These are phyloP conservation scores for Miltochrista miniata DNA, from an alignment of 2,888 invertebrate genomes.

Conservation along the genomic window DNA sequence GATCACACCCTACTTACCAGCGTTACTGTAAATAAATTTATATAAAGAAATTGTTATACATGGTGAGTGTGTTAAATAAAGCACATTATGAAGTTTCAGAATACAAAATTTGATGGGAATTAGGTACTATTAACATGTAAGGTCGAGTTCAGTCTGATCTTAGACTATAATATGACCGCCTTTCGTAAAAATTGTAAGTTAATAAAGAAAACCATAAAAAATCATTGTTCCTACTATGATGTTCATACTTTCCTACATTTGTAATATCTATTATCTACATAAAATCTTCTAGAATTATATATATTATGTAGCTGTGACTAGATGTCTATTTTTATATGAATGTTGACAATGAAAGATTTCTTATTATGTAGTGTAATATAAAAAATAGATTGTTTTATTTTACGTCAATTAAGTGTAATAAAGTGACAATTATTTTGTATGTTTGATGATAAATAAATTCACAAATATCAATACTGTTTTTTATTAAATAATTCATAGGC, in stretches of 20 bases:
- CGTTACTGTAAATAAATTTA: too few relatives aligned
- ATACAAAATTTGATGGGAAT: too few relatives aligned
- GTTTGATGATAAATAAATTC: constrained; percentile 40
- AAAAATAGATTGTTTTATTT: constrained; percentile 25
- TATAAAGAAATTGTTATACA: too few relatives aligned
- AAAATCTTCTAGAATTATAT: constrained; percentile 26
- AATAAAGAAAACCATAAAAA: neutral
- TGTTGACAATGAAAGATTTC: constrained; percentile 35
- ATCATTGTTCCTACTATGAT: constrained; percentile 4
- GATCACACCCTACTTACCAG: too few relatives aligned
- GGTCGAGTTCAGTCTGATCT: too few relatives aligned
- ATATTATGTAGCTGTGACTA: constrained; percentile 14
- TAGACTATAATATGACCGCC: too few relatives aligned
- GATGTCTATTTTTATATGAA: constrained; percentile 65
- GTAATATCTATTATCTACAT: neutral
- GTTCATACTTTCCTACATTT: constrained; percentile 20
- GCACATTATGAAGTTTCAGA: too few relatives aligned
- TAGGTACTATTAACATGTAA: too few relatives aligned
- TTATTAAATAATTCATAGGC: too few relatives aligned
- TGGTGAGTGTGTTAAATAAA: too few relatives aligned
- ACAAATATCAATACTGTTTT: constrained; percentile 21
- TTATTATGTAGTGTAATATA: constrained; percentile 1
- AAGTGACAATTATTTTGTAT: constrained; percentile 42
- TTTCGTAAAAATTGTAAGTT: too few relatives aligned
- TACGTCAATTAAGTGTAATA: constrained; percentile 52